phyloP scores from a whole-genome alignment of 2,888 invertebrate genomes.

The Miltochrista miniata region DNA sequence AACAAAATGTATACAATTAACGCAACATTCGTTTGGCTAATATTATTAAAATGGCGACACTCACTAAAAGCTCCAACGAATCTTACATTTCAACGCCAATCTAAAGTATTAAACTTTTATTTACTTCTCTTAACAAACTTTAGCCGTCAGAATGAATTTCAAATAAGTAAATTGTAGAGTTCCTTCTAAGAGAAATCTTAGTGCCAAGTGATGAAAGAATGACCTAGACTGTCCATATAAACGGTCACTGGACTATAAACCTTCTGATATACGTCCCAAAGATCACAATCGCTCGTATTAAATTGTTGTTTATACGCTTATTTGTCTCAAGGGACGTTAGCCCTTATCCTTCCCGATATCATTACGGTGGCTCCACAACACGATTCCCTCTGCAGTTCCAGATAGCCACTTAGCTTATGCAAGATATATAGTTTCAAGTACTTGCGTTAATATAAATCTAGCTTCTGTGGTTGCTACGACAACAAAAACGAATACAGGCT shows the following conservation, averaged over 20 bases:
- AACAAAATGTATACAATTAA: conserved; percentile 11
- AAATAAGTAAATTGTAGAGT: conserved; percentile 67
- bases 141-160: conserved; percentile 66
- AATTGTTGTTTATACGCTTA: conserved; percentile 30
- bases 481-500: too few relatives aligned
- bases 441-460: too few relatives aligned
- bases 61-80: conserved; percentile 27
- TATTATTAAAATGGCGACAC: conserved; percentile 16
- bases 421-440: too few relatives aligned
- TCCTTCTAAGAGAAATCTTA: conserved; percentile 64
- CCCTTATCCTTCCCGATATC: conserved; percentile 70
- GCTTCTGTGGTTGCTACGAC: too few relatives aligned
- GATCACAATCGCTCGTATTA: conserved; percentile 13
- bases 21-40: conserved; percentile 9
- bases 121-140: conserved; percentile 59
- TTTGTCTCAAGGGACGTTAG: conserved; percentile 29
- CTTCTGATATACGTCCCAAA: background rate
- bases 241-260: conserved; percentile 14
- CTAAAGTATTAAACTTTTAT: conserved; percentile 59
- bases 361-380: conserved; percentile 72
- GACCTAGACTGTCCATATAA: conserved; percentile 40
- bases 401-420: conserved; percentile 71
- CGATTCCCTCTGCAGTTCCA: conserved; percentile 54
- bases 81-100: conserved; percentile 47
- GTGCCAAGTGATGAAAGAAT: conserved; percentile 46